Evolutionary conservation across 1,140 invertebrate species (phyloP).

Genomic region (Panulirus ornatus): DNA sequence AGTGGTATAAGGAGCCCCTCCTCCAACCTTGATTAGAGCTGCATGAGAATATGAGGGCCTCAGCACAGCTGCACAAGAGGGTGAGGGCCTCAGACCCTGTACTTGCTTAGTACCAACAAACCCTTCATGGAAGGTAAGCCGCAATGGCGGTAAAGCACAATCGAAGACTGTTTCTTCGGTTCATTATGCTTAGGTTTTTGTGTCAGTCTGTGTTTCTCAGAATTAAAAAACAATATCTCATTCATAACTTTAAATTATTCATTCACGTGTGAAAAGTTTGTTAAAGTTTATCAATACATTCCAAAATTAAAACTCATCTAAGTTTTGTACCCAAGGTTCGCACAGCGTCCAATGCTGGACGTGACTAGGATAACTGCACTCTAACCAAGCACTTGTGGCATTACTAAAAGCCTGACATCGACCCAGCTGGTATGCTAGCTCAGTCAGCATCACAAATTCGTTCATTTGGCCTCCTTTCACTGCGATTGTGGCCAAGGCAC

Average conservation of each 20-base stretch:
- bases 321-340: constrained; percentile 56
- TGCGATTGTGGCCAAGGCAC: constrained; percentile 60
- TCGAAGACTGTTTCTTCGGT: constrained; percentile 20
- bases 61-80: not conserved
- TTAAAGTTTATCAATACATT: constrained; percentile 54
- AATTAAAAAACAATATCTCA: constrained; percentile 49
- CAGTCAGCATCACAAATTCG: not conserved
- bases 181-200: constrained; percentile 43
- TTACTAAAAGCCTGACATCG: constrained; percentile 40
- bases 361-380: constrained; percentile 42
- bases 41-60: too few species aligned
- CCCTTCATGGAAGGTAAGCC: constrained; percentile 69
- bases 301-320: constrained; percentile 54
- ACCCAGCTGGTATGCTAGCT: not conserved
- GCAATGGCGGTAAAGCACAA: constrained; percentile 17
- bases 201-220: constrained; percentile 34
- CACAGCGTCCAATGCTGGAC: constrained; percentile 36
- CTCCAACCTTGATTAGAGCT: not conserved
- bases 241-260: constrained; percentile 23
- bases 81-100: not conserved
- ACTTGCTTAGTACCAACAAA: constrained; percentile 33
- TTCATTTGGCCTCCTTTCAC: constrained; percentile 4
- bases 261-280: constrained; percentile 9
- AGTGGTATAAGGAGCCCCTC: not conserved
- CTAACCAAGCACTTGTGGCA: constrained; percentile 66